Percentiles rank a stretch among this genome's conserved stretches.
These are phyloP conservation scores for Panzeria rudis DNA, from an alignment of 2,888 invertebrate genomes.

Conservation along the genomic window DNA sequence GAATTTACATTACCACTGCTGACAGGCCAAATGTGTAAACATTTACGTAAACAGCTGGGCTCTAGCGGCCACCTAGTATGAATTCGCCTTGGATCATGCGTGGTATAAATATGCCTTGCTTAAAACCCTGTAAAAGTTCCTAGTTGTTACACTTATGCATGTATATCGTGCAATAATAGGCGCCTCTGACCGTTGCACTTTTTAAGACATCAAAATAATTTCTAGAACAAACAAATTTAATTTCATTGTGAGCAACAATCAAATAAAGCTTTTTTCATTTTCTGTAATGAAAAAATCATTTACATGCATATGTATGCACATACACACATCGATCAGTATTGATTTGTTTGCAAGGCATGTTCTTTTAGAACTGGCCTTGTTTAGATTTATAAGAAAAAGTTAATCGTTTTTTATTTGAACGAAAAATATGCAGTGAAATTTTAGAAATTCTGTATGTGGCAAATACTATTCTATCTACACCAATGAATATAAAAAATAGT, in stretches of 20 bases:
- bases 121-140: not conserved
- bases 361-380: not conserved
- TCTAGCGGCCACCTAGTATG: too few species aligned
- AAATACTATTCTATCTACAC: too few species aligned
- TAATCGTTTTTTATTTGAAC: not conserved
- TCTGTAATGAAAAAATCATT: not conserved
- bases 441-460: too few species aligned
- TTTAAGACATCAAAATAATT: conserved; percentile 56
- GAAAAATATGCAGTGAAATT: not conserved
- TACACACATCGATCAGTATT: not conserved
- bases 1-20: too few species aligned
- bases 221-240: conserved; percentile 46
- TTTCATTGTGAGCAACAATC: conserved; percentile 3
- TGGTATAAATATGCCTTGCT: too few species aligned
- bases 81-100: too few species aligned
- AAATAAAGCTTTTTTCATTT: not conserved
- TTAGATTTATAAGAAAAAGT: not conserved
- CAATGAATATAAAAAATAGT: too few species aligned
- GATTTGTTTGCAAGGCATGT: not conserved
- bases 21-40: too few species aligned
- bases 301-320: not conserved
- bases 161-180: not conserved
- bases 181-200: not conserved
- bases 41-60: too few species aligned
- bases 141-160: not conserved